Evolutionary conservation across 2,797 vertebrate species (phyloP).

Genomic region (Tenualosa ilisha): DNA sequence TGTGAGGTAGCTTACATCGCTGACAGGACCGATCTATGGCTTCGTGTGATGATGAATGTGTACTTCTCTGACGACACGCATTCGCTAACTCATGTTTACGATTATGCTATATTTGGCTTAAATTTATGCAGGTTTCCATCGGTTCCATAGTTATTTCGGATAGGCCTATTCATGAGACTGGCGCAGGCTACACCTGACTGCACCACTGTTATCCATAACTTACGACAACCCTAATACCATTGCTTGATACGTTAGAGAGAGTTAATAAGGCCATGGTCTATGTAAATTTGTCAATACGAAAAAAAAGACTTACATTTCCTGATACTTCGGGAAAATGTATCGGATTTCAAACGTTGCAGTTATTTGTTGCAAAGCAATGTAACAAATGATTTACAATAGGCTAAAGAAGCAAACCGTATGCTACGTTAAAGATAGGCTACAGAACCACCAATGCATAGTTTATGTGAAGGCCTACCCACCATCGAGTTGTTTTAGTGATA

Average conservation of each 20-base stretch:
- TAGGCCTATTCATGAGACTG: background rate
- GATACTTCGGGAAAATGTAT: background rate
- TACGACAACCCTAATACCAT: background rate
- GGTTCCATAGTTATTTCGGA: background rate
- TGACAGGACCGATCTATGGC: background rate
- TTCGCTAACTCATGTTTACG: background rate
- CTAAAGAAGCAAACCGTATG: background rate
- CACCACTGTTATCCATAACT: background rate
- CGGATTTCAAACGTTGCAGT: background rate
- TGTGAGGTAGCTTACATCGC: constrained; percentile 15
- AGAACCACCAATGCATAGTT: background rate
- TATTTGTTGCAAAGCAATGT: background rate
- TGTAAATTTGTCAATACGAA: background rate
- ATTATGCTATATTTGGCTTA: background rate
- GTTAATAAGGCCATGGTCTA: background rate
- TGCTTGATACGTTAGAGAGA: background rate
- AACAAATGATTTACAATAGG: background rate
- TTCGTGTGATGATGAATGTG: constrained; percentile 13
- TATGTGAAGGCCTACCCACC: background rate
- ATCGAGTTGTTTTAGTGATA: background rate
- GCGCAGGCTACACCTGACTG: background rate
- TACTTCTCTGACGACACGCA: background rate
- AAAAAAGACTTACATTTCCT: background rate
- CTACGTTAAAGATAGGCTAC: background rate
- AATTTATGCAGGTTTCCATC: background rate